Percentiles rank a stretch among this genome's conserved stretches.
These are phyloP conservation scores for Tamias sibiricus DNA, from an alignment of 2,113 vertebrate species.

Conservation along the genomic window DNA sequence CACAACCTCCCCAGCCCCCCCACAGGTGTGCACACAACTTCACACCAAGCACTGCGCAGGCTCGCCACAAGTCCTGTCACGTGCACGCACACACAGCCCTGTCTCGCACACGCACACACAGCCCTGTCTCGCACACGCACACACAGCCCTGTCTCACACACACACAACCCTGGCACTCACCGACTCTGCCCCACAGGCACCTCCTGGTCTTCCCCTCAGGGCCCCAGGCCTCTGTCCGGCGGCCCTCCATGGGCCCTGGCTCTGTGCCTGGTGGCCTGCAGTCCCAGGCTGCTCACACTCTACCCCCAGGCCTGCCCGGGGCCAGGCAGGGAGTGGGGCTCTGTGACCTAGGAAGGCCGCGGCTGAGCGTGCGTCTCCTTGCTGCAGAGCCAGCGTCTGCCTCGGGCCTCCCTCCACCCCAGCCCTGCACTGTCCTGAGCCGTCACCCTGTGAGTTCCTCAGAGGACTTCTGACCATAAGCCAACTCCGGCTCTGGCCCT, in stretches of 20 bases:
- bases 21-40: not conserved
- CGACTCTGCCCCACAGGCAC: too few relatives aligned
- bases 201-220: rapidly evolving
- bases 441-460: too few relatives aligned
- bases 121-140: too few relatives aligned
- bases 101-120: not conserved
- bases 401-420: rapidly evolving
- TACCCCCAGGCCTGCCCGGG: too few relatives aligned
- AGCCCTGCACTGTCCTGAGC: not conserved
- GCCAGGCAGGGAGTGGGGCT: not conserved
- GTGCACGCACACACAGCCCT: not conserved
- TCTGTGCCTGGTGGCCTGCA: rapidly evolving
- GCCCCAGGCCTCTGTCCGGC: rapidly evolving
- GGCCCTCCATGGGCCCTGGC: rapidly evolving
- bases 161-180: not conserved
- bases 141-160: not conserved
- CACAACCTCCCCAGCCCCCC: not conserved
- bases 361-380: rapidly evolving
- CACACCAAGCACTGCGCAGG: too few relatives aligned
- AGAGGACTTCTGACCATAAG: not conserved
- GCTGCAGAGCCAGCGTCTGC: not conserved
- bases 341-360: rapidly evolving
- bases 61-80: not conserved
- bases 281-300: rapidly evolving
- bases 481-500: rapidly evolving